Evolutionary conservation across 2,797 vertebrate genomes (phyloP).

Genomic region (Botia kubotai): DNA sequence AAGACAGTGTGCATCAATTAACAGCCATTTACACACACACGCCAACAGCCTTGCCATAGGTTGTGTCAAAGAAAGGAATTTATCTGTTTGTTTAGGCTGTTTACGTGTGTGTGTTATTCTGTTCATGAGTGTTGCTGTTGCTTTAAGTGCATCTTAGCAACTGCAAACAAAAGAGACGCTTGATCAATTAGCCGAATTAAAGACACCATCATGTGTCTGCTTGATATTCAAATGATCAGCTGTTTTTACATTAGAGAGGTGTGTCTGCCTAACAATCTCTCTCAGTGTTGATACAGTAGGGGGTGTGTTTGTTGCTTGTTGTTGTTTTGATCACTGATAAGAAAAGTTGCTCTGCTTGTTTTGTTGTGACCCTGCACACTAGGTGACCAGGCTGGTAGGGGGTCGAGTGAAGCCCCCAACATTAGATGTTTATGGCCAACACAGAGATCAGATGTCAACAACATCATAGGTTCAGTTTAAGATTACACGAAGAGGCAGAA

Average conservation of each 20-base stretch:
- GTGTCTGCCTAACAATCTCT: conserved; percentile 69
- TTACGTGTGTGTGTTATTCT: conserved; percentile 7
- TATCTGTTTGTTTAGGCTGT: conserved; percentile 27
- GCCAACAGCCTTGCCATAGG: conserved; percentile 2
- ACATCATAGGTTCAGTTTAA: no score
- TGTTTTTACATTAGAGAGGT: conserved; percentile 67
- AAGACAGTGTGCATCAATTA: conserved; percentile 75
- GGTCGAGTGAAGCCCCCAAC: background rate
- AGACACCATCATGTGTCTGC: conserved; percentile 67
- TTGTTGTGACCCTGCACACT: conserved; percentile 18
- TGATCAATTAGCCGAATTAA: conserved; percentile 75
- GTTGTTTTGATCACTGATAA: conserved; percentile 51
- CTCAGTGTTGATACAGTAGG: conserved; percentile 36
- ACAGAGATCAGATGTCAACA: no score
- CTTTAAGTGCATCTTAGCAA: conserved; percentile 26
- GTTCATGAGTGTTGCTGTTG: conserved; percentile 8
- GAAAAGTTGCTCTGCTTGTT: conserved; percentile 41
- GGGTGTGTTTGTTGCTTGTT: conserved; percentile 35
- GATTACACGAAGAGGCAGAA: no score
- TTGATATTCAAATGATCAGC: conserved; percentile 77
- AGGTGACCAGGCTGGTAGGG: background rate
- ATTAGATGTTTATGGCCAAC: no score
- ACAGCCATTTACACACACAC: conserved; percentile 66
- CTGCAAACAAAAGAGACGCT: conserved; percentile 66
- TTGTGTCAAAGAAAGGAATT: conserved; percentile 34